Base-by-base conservation (phyloP, 2,888 invertebrate genomes). In the Megamerina dolium region DNA sequence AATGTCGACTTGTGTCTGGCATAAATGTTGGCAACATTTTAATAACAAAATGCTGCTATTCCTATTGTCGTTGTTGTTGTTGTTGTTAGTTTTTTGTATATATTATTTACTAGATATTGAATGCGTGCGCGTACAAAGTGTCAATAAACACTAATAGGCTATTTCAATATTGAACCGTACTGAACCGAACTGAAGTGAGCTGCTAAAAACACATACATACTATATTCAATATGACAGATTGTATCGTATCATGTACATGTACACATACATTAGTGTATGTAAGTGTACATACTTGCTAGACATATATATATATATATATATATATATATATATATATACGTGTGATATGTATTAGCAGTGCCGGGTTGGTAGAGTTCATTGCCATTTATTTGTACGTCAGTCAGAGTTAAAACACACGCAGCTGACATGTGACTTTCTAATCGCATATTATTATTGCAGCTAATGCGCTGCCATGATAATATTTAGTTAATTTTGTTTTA, bases 121-220 rank as follows among this genome's bases (percentile, higher is more conserved):
- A n/a, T n/a, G n/a, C n/a, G n/a, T n/a, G n/a, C n/a, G 42, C 31
- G 35, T 35, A 38, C 54, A 57, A 64, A 63, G 61, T 63, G 64
- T 64, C 61, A 64, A 64, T 64, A 64, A 23, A 61, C 62, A 62
- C 60, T 62, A 64, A 62, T 63, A 57, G 60, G 50, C 51, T 56
- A 39, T 20, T 27, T 23, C 23, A 23, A 8, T 23, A 8, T 23
- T 23, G 23, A 23, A 6, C 8, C n/a, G n/a, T n/a, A n/a, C n/a
- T n/a, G n/a, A n/a, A n/a, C n/a, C n/a, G n/a, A n/a, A n/a, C n/a
- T n/a, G n/a, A n/a, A n/a, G n/a, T n/a, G n/a, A n/a, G n/a, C n/a
- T n/a, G n/a, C n/a, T n/a, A n/a, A n/a, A n/a, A n/a, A n/a, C n/a
- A n/a, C n/a, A n/a, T n/a, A n/a, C n/a, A n/a, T n/a, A n/a, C n/a